These are phyloP conservation scores for Saguinus midas DNA, from an alignment of 2,113 vertebrate genomes.

Conservation along the genomic window DNA sequence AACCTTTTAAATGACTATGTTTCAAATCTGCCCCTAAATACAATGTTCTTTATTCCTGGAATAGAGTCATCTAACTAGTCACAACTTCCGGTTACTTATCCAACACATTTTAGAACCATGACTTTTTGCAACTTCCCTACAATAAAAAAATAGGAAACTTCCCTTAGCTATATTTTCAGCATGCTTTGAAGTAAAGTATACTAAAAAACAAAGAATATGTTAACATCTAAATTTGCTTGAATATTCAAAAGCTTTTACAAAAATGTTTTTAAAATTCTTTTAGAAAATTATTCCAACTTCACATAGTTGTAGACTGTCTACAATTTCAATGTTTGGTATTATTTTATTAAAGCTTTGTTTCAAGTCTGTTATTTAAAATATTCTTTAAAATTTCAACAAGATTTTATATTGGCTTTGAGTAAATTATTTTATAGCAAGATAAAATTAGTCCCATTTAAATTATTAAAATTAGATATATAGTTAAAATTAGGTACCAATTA, in stretches of 20 bases:
- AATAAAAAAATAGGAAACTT: background rate
- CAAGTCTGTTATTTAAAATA: background rate
- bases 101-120: background rate
- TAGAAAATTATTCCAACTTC: background rate
- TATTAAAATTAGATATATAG: background rate
- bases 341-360: background rate
- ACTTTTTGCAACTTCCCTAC: background rate
- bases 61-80: background rate
- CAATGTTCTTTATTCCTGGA: background rate
- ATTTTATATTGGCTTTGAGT: background rate
- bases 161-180: background rate
- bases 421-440: background rate
- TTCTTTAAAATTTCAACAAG: background rate
- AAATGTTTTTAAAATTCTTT: background rate
- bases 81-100: background rate
- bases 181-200: background rate
- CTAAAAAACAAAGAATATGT: background rate
- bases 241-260: slow-evolving; percentile 34
- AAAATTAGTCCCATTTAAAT: background rate
- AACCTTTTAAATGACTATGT: slow-evolving; percentile 19
- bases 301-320: background rate
- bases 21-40: slow-evolving; percentile 1
- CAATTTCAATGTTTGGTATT: background rate
- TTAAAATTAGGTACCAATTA: background rate
- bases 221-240: background rate